These are phyloP conservation scores for Xestia c-nigrum DNA, from an alignment of 2,888 invertebrate species.

Conservation along the genomic window DNA sequence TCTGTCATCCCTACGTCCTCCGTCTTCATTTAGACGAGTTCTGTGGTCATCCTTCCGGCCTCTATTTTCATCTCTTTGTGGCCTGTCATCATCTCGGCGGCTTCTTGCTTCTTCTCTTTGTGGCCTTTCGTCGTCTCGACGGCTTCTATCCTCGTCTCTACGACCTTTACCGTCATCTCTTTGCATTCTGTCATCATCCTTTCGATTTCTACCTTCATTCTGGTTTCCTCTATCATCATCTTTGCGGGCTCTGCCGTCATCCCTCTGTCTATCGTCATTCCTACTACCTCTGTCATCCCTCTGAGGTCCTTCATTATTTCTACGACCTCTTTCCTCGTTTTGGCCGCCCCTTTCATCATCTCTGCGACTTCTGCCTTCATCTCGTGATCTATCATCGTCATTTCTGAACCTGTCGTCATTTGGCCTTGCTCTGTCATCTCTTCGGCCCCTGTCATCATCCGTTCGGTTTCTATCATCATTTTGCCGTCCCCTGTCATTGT, in stretches of 20 bases:
- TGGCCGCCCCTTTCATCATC: slow-evolving; percentile 47
- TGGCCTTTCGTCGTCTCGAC: slow-evolving; percentile 54
- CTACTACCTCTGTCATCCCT: slow-evolving; percentile 18
- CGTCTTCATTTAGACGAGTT: slow-evolving; percentile 30
- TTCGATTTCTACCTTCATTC: slow-evolving; percentile 22
- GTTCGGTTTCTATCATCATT: slow-evolving; percentile 20
- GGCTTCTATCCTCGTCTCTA: slow-evolving; percentile 39
- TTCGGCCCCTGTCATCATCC: slow-evolving; percentile 28
- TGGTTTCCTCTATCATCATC: slow-evolving; percentile 32
- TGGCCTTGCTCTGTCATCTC: slow-evolving; percentile 25
- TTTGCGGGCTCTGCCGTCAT: slow-evolving; percentile 30
- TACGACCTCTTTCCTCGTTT: slow-evolving; percentile 34
- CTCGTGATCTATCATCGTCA: slow-evolving; percentile 29
- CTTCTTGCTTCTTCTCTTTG: slow-evolving; percentile 43
- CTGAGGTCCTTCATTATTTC: slow-evolving; percentile 22
- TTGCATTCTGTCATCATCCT: slow-evolving; percentile 31
- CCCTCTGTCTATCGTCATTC: slow-evolving; percentile 34
- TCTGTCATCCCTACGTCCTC: slow-evolving; percentile 47
- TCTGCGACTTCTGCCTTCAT: slow-evolving; percentile 28
- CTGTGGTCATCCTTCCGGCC: slow-evolving; percentile 41
- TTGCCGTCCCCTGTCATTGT: slow-evolving; percentile 34
- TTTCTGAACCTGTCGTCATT: slow-evolving; percentile 36
- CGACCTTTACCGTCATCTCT: slow-evolving; percentile 44
- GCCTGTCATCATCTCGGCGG: slow-evolving; percentile 40
- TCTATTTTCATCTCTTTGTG: slow-evolving; percentile 24